A percentile compares a stretch with the other conserved stretches of the same genome.
phyloP scores from a whole-genome alignment of 2,113 vertebrate genomes.

The Tichodroma muraria region DNA sequence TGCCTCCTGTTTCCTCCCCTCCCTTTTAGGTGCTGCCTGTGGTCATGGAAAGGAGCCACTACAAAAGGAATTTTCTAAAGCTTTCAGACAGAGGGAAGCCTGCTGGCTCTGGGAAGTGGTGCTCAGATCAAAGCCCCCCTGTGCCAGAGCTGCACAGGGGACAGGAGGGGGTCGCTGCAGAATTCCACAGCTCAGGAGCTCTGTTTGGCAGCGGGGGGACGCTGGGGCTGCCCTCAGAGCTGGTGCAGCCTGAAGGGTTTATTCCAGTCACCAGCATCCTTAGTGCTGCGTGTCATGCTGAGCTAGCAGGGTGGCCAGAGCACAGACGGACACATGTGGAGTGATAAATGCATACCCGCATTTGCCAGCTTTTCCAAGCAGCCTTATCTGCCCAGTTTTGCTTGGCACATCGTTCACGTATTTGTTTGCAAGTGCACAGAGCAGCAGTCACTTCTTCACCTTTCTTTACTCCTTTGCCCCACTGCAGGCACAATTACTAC shows the following conservation, averaged over 20 bases:
- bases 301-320: neutral
- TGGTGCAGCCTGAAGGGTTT: neutral
- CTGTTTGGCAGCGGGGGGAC: neutral
- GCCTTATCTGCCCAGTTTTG: neutral
- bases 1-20: constrained; percentile 15
- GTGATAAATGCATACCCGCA: neutral
- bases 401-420: neutral
- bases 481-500: neutral
- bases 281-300: accelerated
- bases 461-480: neutral
- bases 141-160: neutral
- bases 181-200: neutral
- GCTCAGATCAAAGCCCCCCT: constrained; percentile 4
- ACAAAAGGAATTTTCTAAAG: constrained; percentile 49
- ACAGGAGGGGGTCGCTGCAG: neutral
- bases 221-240: neutral
- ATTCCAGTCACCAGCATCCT: neutral
- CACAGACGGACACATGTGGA: neutral
- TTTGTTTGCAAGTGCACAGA: neutral
- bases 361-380: neutral
- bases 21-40: constrained; percentile 34
- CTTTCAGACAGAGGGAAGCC: neutral
- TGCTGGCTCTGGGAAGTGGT: neutral
- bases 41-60: neutral
- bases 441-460: neutral